A percentile compares a stretch with the other conserved stretches of the same genome.
phyloP scores from a whole-genome alignment of 2,888 invertebrate species.

The Hoplodrina blanda region DNA sequence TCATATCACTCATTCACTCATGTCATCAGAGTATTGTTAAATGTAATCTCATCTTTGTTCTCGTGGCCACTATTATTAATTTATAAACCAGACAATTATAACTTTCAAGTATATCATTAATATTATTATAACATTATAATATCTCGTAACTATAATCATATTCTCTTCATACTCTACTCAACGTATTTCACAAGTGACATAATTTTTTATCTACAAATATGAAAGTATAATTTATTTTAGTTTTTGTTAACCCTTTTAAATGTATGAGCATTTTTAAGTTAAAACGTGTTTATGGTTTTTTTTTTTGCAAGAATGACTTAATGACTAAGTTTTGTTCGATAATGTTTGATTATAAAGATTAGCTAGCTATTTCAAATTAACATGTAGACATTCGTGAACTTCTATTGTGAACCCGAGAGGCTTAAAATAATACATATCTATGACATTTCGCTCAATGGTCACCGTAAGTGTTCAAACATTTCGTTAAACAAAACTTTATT shows the following conservation, averaged over 20 bases:
- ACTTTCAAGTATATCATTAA: slow-evolving; percentile 1
- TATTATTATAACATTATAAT: slow-evolving; percentile 1
- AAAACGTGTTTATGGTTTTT: slow-evolving; percentile 9
- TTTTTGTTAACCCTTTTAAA: slow-evolving; percentile 27
- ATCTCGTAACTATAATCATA: slow-evolving; percentile 21
- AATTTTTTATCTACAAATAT: slow-evolving; percentile 28
- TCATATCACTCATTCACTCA: too few species aligned
- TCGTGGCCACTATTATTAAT: slow-evolving; percentile 13
- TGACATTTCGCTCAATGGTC: slow-evolving; percentile 28
- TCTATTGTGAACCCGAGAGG: slow-evolving; percentile 3
- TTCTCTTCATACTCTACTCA: slow-evolving; percentile 8
- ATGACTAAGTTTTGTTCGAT: slow-evolving; percentile 17
- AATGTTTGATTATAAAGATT: neutral
- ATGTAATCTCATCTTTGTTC: slow-evolving; percentile 11
- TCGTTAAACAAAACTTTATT: neutral
- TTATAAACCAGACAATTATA: neutral
- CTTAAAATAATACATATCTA: slow-evolving; percentile 38
- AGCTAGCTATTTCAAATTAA: neutral
- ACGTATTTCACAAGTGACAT: slow-evolving; percentile 29
- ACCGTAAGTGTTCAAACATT: slow-evolving; percentile 37
- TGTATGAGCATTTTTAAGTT: slow-evolving; percentile 54
- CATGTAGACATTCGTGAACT: neutral
- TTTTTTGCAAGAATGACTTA: slow-evolving; percentile 56
- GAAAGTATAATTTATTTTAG: slow-evolving; percentile 44
- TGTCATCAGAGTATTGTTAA: neutral